Conservation (phyloP, 2,113 vertebrate species). For the Sitta europaea region DNA sequence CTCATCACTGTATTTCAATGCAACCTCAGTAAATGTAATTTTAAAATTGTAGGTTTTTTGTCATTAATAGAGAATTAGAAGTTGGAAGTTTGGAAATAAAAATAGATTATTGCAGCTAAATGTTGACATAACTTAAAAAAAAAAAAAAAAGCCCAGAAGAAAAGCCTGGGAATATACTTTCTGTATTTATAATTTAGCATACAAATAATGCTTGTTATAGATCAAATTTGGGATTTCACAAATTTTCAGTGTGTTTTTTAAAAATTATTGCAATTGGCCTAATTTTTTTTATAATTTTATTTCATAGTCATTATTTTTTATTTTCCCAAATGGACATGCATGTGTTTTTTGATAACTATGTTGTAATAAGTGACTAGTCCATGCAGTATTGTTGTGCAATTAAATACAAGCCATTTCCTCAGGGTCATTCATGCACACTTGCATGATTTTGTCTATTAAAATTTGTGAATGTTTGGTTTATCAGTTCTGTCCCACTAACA, state of each 20-base stretch:
- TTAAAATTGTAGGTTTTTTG: background rate
- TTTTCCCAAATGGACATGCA: background rate
- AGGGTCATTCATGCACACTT: conserved; percentile 16
- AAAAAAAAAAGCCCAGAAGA: rapidly evolving
- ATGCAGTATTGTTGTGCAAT: background rate
- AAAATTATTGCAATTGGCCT: background rate
- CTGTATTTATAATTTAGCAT: background rate
- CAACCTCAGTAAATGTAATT: background rate
- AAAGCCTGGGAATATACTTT: background rate
- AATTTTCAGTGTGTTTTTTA: background rate
- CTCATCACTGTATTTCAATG: background rate
- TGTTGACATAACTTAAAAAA: background rate
- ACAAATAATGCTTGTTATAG: background rate
- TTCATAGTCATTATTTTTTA: background rate
- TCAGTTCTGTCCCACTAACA: background rate
- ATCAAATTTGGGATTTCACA: background rate
- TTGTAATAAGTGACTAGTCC: background rate
- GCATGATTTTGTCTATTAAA: conserved; percentile 38
- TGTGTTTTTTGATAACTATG: background rate
- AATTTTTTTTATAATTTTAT: background rate
- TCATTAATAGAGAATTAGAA: background rate
- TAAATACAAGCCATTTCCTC: background rate
- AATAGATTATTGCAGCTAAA: background rate
- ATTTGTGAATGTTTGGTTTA: background rate
- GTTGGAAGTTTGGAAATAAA: background rate